phyloP scores from a whole-genome alignment of 23 tunicate genomes.

The Corella eumyota region DNA sequence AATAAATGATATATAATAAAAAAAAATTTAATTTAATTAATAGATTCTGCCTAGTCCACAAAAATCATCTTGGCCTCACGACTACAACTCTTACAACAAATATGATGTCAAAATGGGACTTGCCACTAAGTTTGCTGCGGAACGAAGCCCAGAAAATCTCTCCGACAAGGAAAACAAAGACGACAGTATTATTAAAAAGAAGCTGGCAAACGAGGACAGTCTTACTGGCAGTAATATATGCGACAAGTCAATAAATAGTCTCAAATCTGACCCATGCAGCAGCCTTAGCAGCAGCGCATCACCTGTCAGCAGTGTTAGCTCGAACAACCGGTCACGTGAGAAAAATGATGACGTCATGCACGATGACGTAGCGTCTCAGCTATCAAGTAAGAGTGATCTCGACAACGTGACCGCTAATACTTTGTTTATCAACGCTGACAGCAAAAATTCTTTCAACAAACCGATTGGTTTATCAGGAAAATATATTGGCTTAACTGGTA shows the following conservation, averaged over 20 bases:
- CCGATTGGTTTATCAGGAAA: constrained; percentile 48
- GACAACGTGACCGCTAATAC: constrained; percentile 33
- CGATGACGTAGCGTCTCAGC: no score
- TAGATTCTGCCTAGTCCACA: constrained; percentile 16
- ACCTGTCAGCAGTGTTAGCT: background rate
- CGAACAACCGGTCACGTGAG: background rate
- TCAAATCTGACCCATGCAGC: constrained; percentile 9
- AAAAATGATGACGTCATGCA: no score
- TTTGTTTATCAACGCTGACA: constrained; percentile 24
- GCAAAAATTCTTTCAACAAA: constrained; percentile 2
- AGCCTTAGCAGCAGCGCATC: no score
- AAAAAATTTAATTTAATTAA: background rate
- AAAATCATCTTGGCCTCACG: constrained; percentile 4
- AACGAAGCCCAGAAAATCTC: background rate
- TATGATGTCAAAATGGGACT: constrained; percentile 8
- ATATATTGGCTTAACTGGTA: constrained; percentile 48
- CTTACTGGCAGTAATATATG: no score
- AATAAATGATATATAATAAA: background rate
- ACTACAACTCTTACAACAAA: background rate
- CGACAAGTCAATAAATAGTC: constrained; percentile 12
- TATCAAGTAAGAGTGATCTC: constrained; percentile 18
- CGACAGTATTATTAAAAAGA: background rate
- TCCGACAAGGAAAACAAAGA: constrained; percentile 6
- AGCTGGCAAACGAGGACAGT: background rate
- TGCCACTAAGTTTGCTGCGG: constrained; percentile 9